Evolutionary conservation across 2,888 invertebrate species (phyloP).

Genomic region (Patella depressa): DNA sequence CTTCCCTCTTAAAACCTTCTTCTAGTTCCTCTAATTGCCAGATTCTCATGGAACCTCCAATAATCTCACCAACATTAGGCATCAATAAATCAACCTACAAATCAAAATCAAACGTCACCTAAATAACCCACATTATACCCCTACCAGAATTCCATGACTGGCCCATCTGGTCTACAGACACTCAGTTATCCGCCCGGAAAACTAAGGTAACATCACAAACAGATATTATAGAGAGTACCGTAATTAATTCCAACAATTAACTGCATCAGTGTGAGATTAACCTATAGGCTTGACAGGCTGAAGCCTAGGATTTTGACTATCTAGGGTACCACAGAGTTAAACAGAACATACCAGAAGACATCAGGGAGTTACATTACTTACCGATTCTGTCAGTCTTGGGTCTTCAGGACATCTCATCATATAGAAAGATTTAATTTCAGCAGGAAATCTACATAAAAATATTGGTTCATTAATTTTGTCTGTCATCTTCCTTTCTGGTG

Average conservation of each 20-base stretch:
- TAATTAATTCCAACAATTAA: too few species aligned
- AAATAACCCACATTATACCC: neutral
- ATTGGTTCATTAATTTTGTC: constrained; percentile 96
- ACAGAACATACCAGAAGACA: too few species aligned
- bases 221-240: too few species aligned
- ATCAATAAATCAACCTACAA: constrained; percentile 87
- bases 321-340: too few species aligned
- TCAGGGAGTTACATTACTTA: constrained; percentile 59
- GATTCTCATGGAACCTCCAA: constrained; percentile 99
- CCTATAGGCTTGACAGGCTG: too few species aligned
- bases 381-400: constrained; percentile 91
- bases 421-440: constrained; percentile 97
- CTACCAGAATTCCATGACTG: too few species aligned
- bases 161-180: too few species aligned
- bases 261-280: too few species aligned
- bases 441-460: constrained; percentile 93
- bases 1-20: constrained; percentile 87
- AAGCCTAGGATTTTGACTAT: too few species aligned
- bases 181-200: too few species aligned
- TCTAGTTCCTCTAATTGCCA: constrained; percentile 87
- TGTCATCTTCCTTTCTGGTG: constrained; percentile 99
- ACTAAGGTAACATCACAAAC: too few species aligned
- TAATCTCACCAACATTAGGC: constrained; percentile 98
- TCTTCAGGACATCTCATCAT: constrained; percentile 93
- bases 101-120: too few species aligned